Conservation (phyloP, 2,113 vertebrate genomes). For the Apistogramma diplotaenia region DNA sequence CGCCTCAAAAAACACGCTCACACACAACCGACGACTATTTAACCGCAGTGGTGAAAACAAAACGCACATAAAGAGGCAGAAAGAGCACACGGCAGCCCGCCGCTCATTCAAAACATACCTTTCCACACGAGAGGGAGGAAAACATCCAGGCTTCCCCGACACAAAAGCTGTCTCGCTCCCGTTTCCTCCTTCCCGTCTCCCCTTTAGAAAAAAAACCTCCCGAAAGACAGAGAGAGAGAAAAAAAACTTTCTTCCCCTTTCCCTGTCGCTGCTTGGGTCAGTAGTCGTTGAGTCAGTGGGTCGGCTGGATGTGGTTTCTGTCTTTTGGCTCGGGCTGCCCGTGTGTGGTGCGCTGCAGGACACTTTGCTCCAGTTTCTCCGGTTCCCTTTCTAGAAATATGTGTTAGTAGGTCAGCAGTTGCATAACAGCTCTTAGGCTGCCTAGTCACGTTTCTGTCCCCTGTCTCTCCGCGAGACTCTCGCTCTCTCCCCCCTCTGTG, state of each 20-base stretch:
- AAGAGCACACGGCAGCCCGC: not conserved
- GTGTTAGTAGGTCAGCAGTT: conserved; percentile 86
- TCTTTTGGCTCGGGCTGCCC: conserved; percentile 58
- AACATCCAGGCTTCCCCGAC: conserved; percentile 59
- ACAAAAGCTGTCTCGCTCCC: conserved; percentile 73
- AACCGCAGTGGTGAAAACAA: not conserved
- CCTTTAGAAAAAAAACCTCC: conserved; percentile 36
- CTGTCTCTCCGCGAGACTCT: conserved; percentile 43
- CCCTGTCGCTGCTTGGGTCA: conserved; percentile 1
- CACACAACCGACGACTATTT: not conserved
- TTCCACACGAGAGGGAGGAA: conserved; percentile 1
- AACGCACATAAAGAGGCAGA: not conserved
- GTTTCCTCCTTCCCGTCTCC: conserved; percentile 51
- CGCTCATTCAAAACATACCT: conserved; percentile 58
- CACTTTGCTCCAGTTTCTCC: conserved; percentile 78
- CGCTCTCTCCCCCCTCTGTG: not conserved
- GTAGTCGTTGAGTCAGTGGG: conserved; percentile 22
- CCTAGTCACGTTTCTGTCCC: conserved; percentile 79
- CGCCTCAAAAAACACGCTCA: not conserved
- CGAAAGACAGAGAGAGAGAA: not conserved
- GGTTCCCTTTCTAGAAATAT: conserved; percentile 76
- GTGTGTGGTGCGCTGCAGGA: conserved; percentile 65
- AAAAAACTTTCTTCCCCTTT: conserved; percentile 16
- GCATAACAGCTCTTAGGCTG: conserved; percentile 81
- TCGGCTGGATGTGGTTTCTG: conserved; percentile 25